Evolutionary conservation across 1,140 invertebrate genomes (phyloP).

Genomic region (Octopus sinensis): DNA sequence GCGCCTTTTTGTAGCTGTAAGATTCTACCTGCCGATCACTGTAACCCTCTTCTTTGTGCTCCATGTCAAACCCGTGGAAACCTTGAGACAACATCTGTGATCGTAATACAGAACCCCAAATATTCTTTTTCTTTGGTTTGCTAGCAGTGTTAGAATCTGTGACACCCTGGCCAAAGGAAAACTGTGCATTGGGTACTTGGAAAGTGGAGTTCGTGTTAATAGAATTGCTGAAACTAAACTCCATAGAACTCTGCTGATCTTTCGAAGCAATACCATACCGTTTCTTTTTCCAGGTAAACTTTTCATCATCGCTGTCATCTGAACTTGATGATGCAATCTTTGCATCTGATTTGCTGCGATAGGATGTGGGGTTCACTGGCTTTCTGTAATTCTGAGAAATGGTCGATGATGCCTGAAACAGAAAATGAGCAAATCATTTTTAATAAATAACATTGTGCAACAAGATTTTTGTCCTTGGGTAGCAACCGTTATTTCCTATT

Average conservation of each 20-base stretch:
- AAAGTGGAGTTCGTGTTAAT: too few relatives aligned
- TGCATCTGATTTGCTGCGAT: background rate
- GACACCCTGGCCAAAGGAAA: too few relatives aligned
- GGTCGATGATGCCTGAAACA: too few relatives aligned
- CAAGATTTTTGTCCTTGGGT: too few relatives aligned
- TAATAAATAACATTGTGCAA: too few relatives aligned
- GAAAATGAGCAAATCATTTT: too few relatives aligned
- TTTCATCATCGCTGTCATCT: background rate
- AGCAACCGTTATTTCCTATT: too few relatives aligned
- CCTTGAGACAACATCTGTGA: slow-evolving; percentile 40
- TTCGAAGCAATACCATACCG: background rate
- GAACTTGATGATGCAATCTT: background rate
- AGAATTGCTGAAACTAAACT: too few relatives aligned
- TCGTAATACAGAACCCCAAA: slow-evolving; percentile 42
- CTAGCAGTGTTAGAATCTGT: background rate
- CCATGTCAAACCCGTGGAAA: slow-evolving; percentile 33
- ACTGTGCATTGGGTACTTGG: too few relatives aligned
- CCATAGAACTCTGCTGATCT: too few relatives aligned
- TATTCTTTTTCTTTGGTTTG: slow-evolving; percentile 29
- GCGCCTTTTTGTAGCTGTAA: slow-evolving; percentile 40
- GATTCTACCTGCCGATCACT: slow-evolving; percentile 37
- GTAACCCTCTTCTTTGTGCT: slow-evolving; percentile 18
- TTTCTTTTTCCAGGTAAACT: background rate
- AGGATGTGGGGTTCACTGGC: background rate
- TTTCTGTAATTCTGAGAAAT: background rate